These are phyloP conservation scores for Ceramica pisi DNA, from an alignment of 2,888 invertebrate species.

Conservation along the genomic window DNA sequence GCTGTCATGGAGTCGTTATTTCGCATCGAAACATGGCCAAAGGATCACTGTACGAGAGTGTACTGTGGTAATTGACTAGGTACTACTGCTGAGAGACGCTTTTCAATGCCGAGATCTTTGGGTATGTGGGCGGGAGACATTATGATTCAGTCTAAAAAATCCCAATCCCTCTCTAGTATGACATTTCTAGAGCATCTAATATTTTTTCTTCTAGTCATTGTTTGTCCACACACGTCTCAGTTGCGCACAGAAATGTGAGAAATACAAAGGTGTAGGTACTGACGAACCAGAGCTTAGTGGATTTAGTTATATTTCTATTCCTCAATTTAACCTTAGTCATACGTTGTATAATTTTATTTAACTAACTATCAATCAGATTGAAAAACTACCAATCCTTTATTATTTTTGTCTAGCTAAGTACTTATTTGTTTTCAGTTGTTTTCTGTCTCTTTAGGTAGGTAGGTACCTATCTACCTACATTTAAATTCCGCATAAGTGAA, in stretches of 20 bases:
- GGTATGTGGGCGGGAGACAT: neutral
- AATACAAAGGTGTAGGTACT: neutral
- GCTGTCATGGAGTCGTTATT: neutral
- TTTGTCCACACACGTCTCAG: neutral
- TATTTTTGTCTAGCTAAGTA: neutral
- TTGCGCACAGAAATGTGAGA: neutral
- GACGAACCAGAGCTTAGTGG: neutral
- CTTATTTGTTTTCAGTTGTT: neutral
- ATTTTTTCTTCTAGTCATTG: neutral
- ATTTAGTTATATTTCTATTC: neutral
- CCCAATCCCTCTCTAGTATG: neutral
- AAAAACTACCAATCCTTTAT: neutral
- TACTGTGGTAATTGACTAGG: too few species aligned
- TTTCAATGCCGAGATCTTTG: neutral
- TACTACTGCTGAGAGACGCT: neutral
- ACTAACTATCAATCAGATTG: neutral
- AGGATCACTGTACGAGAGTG: neutral
- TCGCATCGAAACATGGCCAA: neutral
- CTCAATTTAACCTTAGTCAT: neutral
- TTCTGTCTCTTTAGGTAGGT: too few species aligned
- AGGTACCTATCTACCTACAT: slow-evolving; percentile 10
- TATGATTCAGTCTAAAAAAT: neutral
- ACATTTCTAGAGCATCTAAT: neutral
- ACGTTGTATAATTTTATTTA: neutral
- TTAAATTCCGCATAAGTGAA: slow-evolving; percentile 41